phyloP scores from a whole-genome alignment of 2,113 vertebrate species.

The Cercopithecus mona region DNA sequence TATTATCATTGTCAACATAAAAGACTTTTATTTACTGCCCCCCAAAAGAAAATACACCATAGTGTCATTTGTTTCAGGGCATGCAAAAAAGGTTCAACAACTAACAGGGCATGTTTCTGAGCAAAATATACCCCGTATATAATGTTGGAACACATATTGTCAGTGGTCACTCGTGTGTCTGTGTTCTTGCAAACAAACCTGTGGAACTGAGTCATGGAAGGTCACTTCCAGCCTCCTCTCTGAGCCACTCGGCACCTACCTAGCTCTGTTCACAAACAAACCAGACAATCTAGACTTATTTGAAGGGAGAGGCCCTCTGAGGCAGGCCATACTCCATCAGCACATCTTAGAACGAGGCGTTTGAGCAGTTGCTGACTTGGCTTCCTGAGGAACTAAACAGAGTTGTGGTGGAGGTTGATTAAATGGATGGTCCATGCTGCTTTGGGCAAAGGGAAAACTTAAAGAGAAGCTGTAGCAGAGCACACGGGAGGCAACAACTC shows the following conservation, averaged over 20 bases:
- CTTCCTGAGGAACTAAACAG: background rate
- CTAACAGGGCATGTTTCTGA: conserved; percentile 90
- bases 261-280: conserved; percentile 60
- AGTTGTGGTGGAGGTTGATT: rapidly evolving
- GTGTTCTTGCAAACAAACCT: conserved; percentile 80
- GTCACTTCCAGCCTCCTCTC: conserved; percentile 71
- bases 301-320: background rate
- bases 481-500: no score
- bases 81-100: conserved; percentile 89
- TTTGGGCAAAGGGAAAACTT: background rate
- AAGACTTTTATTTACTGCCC: conserved; percentile 84
- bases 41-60: conserved; percentile 83
- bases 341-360: background rate
- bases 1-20: conserved; percentile 91
- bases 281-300: background rate
- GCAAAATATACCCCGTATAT: conserved; percentile 86
- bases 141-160: conserved; percentile 78
- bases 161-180: conserved; percentile 77
- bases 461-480: background rate
- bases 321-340: rapidly evolving
- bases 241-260: conserved; percentile 38
- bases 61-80: conserved; percentile 88
- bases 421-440: rapidly evolving
- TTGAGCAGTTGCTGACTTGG: rapidly evolving
- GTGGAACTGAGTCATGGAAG: conserved; percentile 59